These are phyloP conservation scores for Ornithoptera alexandrae DNA, from an alignment of 2,888 invertebrate species.

Conservation along the genomic window DNA sequence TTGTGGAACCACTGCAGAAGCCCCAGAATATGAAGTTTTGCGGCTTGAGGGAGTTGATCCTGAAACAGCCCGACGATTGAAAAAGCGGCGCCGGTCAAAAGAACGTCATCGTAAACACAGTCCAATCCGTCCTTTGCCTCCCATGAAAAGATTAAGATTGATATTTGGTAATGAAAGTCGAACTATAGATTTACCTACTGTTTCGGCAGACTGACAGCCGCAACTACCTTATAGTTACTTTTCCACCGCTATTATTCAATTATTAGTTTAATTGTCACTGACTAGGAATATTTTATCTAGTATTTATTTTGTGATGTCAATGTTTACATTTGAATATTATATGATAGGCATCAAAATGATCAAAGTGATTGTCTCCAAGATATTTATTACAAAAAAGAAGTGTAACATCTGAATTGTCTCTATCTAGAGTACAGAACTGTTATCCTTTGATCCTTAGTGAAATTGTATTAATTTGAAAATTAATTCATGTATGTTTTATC, in stretches of 20 bases:
- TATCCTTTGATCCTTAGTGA: constrained; percentile 28
- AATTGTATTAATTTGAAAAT: constrained; percentile 28
- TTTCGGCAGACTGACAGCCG: constrained; percentile 80
- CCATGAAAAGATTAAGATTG: constrained; percentile 91
- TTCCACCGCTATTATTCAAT: constrained; percentile 78
- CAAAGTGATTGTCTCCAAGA: constrained; percentile 62
- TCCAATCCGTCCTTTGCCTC: constrained; percentile 81
- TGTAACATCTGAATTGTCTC: constrained; percentile 44
- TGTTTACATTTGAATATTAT: constrained; percentile 64
- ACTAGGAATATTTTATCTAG: constrained; percentile 74
- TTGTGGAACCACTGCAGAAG: constrained; percentile 83
- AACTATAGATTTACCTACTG: constrained; percentile 92
- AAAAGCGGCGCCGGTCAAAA: constrained; percentile 77
- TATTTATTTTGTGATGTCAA: constrained; percentile 72
- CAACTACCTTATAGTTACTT: constrained; percentile 66
- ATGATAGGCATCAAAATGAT: constrained; percentile 65
- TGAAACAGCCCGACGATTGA: constrained; percentile 76
- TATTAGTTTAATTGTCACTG: constrained; percentile 78
- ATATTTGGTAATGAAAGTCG: constrained; percentile 94
- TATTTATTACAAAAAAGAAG: constrained; percentile 59
- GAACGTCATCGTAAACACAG: constrained; percentile 75
- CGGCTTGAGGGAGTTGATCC: constrained; percentile 88
- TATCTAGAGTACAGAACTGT: constrained; percentile 37
- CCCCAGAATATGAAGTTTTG: constrained; percentile 91
- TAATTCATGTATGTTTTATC: constrained; percentile 15